Conservation (phyloP, 2,888 invertebrate genomes). For the Rhagophthalmus giganteus region DNA sequence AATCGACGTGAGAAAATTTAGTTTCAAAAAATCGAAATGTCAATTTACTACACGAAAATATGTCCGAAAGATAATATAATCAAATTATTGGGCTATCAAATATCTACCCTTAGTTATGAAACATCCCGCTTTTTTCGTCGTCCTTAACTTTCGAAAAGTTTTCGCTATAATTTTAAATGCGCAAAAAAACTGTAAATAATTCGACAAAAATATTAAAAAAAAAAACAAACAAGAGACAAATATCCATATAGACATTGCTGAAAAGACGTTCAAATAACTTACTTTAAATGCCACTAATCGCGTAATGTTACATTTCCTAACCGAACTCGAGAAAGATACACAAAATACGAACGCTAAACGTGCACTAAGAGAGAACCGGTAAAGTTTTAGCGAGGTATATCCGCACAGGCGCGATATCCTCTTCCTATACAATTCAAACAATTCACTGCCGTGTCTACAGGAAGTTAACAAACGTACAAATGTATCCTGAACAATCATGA, state of each 20-base stretch:
- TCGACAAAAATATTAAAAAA: neutral
- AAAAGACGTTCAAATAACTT: neutral
- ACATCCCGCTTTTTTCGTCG: too few species aligned
- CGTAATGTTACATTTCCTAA: constrained; percentile 10
- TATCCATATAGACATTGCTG: too few species aligned
- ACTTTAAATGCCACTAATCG: constrained; percentile 5
- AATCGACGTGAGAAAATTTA: too few species aligned
- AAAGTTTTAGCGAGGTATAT: constrained; percentile 23
- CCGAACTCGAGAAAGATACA: neutral
- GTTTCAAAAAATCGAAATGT: too few species aligned
- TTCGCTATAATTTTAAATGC: neutral
- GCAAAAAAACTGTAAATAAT: neutral
- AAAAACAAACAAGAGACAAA: neutral
- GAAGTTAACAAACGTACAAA: constrained; percentile 16
- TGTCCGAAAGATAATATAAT: too few species aligned
- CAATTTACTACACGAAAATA: too few species aligned
- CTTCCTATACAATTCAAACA: constrained; percentile 16
- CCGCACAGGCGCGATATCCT: constrained; percentile 28
- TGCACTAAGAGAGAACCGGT: constrained; percentile 23
- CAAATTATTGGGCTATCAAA: too few species aligned
- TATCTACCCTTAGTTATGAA: too few species aligned
- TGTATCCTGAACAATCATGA: constrained; percentile 5
- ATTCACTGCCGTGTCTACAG: constrained; percentile 19
- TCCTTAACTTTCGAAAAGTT: too few species aligned
- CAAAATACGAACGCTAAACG: constrained; percentile 15